Conservation (phyloP, 1,140 invertebrate genomes). For the Oscheius sp. region DNA sequence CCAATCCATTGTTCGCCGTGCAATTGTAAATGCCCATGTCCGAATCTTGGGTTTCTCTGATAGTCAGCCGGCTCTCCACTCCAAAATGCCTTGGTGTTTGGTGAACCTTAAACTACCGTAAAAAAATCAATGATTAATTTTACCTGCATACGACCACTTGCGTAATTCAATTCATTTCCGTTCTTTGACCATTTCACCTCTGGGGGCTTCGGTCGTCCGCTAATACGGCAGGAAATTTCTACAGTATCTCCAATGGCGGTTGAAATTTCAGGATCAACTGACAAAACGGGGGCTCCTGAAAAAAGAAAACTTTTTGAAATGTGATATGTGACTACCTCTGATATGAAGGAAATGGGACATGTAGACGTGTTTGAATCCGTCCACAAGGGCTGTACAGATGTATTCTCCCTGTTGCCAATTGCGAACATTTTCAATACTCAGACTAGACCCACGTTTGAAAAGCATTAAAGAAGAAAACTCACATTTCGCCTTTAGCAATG, state of each 20-base stretch:
- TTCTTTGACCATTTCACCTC: constrained; percentile 39
- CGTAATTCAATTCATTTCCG: constrained; percentile 28
- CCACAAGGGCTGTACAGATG: constrained; percentile 31
- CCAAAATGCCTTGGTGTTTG: constrained; percentile 44
- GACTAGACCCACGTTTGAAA: constrained; percentile 33
- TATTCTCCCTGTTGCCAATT: constrained; percentile 55
- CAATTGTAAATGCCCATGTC: constrained; percentile 50
- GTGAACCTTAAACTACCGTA: constrained; percentile 35
- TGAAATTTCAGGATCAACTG: constrained; percentile 18
- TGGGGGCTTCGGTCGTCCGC: constrained; percentile 34
- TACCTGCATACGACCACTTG: constrained; percentile 31
- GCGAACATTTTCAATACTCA: constrained; percentile 49
- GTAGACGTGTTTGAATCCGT: constrained; percentile 40
- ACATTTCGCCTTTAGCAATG: constrained; percentile 46
- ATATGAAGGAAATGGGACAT: constrained; percentile 49
- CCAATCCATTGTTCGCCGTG: constrained; percentile 45
- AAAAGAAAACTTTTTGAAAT: background rate
- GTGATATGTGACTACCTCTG: constrained; percentile 38
- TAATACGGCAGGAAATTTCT: constrained; percentile 33
- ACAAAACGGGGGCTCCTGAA: constrained; percentile 31
- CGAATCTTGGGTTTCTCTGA: constrained; percentile 36
- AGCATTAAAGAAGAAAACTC: background rate
- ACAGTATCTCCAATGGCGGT: constrained; percentile 16
- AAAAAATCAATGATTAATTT: constrained; percentile 17
- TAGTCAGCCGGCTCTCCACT: constrained; percentile 42